These are phyloP conservation scores for Gobio gobio DNA, from an alignment of 2,113 vertebrate genomes.

Conservation along the genomic window DNA sequence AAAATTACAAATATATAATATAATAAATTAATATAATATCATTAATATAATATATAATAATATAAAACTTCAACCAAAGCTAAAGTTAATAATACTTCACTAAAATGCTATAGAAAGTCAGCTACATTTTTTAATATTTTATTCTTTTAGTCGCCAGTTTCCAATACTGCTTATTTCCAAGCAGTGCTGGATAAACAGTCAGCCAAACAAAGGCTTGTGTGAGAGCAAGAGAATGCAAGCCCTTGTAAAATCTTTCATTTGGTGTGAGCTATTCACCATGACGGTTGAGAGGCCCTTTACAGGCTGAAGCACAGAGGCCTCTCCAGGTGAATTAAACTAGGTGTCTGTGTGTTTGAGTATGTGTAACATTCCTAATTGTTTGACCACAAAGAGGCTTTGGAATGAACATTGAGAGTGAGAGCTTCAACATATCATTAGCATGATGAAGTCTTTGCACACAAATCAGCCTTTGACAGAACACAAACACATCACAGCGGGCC, in stretches of 20 bases:
- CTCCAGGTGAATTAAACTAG: slow-evolving; percentile 44
- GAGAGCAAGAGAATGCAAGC: slow-evolving; percentile 17
- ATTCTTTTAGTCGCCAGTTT: background rate
- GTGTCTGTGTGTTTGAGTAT: slow-evolving; percentile 12
- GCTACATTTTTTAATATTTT: background rate
- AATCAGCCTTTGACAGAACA: slow-evolving; percentile 27
- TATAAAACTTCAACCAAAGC: background rate
- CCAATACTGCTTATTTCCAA: slow-evolving; percentile 31
- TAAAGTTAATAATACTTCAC: background rate
- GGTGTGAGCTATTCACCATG: slow-evolving; percentile 45
- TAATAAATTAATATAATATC: background rate
- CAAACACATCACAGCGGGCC: slow-evolving; percentile 5
- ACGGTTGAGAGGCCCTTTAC: slow-evolving; percentile 35
- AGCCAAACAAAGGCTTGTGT: slow-evolving; percentile 16
- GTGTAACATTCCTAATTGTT: slow-evolving; percentile 36
- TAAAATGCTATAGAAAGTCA: background rate
- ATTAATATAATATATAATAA: background rate
- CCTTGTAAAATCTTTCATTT: slow-evolving; percentile 47
- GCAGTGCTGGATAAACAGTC: background rate
- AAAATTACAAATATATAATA: background rate
- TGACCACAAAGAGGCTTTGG: slow-evolving; percentile 25
- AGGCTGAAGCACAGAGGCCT: slow-evolving; percentile 1
- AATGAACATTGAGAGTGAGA: background rate
- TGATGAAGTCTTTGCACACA: slow-evolving; percentile 28
- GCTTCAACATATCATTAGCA: slow-evolving; percentile 37